A percentile compares a stretch with the other conserved stretches of the same genome.
These are phyloP conservation scores for Apodemia hepburni DNA, from an alignment of 2,888 invertebrate genomes.

Conservation along the genomic window DNA sequence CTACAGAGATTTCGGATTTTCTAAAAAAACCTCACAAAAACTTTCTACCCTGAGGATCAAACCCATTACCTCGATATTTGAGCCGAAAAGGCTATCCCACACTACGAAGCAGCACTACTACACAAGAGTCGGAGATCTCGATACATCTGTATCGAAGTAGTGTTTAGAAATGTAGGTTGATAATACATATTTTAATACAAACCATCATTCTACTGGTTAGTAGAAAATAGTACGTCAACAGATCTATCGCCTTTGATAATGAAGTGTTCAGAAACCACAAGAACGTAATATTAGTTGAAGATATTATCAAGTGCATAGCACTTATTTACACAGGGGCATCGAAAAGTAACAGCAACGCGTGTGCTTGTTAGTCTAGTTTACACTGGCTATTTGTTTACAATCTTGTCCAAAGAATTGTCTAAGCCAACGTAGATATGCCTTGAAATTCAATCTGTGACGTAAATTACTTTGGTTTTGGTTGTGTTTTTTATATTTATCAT, in stretches of 20 bases:
- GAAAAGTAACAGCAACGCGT: constrained; percentile 29
- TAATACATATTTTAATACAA: background rate
- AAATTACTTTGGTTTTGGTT: too few relatives aligned
- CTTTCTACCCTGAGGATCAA: too few relatives aligned
- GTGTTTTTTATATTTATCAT: too few relatives aligned
- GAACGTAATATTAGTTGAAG: constrained; percentile 38
- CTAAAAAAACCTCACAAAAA: too few relatives aligned
- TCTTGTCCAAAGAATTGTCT: background rate
- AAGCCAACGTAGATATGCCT: background rate
- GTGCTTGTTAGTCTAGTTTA: constrained; percentile 38
- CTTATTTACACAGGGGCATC: constrained; percentile 42
- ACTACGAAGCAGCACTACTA: too few relatives aligned
- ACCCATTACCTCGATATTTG: too few relatives aligned
- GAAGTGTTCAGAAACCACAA: constrained; percentile 9
- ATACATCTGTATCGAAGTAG: too few relatives aligned
- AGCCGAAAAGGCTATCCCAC: too few relatives aligned
- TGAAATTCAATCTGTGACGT: too few relatives aligned
- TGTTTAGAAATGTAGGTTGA: too few relatives aligned
- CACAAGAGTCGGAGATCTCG: too few relatives aligned
- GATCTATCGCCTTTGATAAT: constrained; percentile 9
- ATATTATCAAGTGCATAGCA: constrained; percentile 44
- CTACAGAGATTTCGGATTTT: too few relatives aligned
- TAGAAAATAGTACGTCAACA: background rate
- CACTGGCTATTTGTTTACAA: constrained; percentile 27
- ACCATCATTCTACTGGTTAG: background rate